phyloP scores from a whole-genome alignment of 2,113 vertebrate genomes.

The Anhinga anhinga region DNA sequence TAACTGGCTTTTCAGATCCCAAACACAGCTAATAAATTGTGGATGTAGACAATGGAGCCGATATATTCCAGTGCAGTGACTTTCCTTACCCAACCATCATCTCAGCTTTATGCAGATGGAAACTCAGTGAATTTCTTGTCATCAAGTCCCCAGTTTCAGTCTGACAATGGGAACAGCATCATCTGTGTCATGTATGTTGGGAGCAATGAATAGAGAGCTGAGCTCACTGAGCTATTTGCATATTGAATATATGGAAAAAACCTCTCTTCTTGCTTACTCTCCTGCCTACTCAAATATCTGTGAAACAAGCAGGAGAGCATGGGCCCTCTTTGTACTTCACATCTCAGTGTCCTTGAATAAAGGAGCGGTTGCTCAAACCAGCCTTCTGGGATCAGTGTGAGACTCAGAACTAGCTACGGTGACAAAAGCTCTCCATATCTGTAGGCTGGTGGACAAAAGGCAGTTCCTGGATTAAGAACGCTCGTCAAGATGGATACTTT shows the following conservation, averaged over 20 bases:
- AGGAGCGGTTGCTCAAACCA: not conserved
- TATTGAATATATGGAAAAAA: constrained; percentile 35
- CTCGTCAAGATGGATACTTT: not conserved
- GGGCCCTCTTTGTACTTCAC: not conserved
- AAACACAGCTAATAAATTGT: not conserved
- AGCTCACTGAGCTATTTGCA: constrained; percentile 53
- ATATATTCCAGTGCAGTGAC: not conserved
- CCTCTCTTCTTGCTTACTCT: constrained; percentile 28
- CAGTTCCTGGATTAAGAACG: not conserved
- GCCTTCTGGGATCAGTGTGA: not conserved
- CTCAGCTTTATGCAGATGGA: constrained; percentile 15
- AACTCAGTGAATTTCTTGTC: constrained; percentile 3
- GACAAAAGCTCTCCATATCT: not conserved
- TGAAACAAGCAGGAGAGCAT: not conserved
- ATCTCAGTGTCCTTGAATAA: not conserved
- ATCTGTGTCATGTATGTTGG: constrained; percentile 59
- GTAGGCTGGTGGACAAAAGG: not conserved
- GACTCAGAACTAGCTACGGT: not conserved
- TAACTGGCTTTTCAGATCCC: not conserved
- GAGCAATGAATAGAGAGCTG: constrained; percentile 54
- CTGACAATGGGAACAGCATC: constrained; percentile 56
- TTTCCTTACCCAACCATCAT: not conserved
- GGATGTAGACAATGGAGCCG: not conserved
- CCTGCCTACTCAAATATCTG: constrained; percentile 43
- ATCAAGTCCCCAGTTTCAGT: constrained; percentile 32